These are phyloP conservation scores for Acrossocheilus wenchowensis DNA, from an alignment of 2,797 vertebrate species.

Conservation along the genomic window DNA sequence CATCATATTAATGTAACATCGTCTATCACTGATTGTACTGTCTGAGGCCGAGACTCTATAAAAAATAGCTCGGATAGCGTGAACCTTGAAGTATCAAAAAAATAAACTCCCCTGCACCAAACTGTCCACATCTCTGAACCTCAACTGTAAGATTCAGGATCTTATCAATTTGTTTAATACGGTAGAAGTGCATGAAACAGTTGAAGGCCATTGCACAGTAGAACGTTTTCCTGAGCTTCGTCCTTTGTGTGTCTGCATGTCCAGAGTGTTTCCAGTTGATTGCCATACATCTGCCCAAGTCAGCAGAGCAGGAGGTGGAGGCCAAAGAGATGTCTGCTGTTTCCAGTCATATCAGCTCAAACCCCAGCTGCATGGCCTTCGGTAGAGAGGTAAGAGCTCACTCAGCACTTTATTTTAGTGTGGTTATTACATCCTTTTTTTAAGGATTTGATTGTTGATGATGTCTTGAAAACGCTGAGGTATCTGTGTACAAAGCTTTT, in stretches of 20 bases:
- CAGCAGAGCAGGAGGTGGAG: conserved; percentile 80
- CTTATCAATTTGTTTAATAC: background rate
- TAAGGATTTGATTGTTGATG: background rate
- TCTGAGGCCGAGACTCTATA: background rate
- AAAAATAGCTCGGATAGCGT: background rate
- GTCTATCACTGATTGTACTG: too few relatives aligned
- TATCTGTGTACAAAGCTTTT: background rate
- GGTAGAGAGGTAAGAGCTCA: conserved; percentile 81
- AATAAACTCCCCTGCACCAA: background rate
- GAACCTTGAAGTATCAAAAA: background rate
- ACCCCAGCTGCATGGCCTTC: conserved; percentile 79
- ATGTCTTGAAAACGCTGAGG: background rate
- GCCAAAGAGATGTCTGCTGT: conserved; percentile 78
- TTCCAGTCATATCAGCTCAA: conserved; percentile 76
- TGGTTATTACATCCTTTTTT: background rate
- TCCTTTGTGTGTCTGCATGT: conserved; percentile 22
- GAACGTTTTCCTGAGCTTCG: background rate
- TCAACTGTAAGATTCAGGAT: background rate
- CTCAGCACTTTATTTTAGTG: background rate
- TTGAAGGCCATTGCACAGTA: background rate
- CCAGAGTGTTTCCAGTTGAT: conserved; percentile 86
- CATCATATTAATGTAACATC: background rate
- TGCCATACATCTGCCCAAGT: conserved; percentile 82
- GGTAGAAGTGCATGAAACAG: background rate
- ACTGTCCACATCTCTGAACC: background rate